Evolutionary conservation across 1,140 invertebrate species (phyloP), one percentile per base, ranked within the genome.

Genomic region (Ctenoplectra terminalis): DNA sequence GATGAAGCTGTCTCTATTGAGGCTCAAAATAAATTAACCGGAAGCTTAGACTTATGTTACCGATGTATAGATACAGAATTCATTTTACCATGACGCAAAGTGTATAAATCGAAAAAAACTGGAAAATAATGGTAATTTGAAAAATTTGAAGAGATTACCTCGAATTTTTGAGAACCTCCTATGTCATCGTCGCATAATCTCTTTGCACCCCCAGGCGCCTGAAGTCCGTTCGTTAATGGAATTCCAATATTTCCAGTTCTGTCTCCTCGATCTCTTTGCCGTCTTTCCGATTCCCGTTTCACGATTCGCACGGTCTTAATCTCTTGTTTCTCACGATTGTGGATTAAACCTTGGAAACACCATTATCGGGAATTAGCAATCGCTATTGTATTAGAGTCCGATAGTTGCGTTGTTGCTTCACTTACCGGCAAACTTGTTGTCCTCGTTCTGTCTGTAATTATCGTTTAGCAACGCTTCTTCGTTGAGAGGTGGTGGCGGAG

Each of bases 301-400:
- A 99, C 98, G 89, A 98, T 98, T 73, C 98, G 95, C 34, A 99
- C 98, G 1, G 98, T 99, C 94, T 98, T 98, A 37, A 98, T 97
- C 93, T 98, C 97, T 91, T 96, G 97, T 83, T 97, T 97, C 88
- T 98, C 97, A 54, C 97, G 96, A 92, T 96, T 96, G 1, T 96
- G 96, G 48, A 97, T 93, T 81, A 97, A 61, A 5, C 43, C 34
- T 67, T 60, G 26, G 34, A 64, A 76, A 52, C 7, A 31, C 23
- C 17, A 46, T 73, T 46, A 20, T 66, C 11, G 7, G 11, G 17
- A 52, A 50, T 61, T 34, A 67, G 3, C 15, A 1, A 43, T 56
- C 46, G 37, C n/a, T 34, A n/a, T 13, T 3, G 20, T 0, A 15
- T 2, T 37, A 63, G 9, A n/a, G 15, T 15, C 29, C 1, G 31